Evolutionary conservation across 2,888 invertebrate genomes (phyloP).

Genomic region (Dorcus parallelipipedus): DNA sequence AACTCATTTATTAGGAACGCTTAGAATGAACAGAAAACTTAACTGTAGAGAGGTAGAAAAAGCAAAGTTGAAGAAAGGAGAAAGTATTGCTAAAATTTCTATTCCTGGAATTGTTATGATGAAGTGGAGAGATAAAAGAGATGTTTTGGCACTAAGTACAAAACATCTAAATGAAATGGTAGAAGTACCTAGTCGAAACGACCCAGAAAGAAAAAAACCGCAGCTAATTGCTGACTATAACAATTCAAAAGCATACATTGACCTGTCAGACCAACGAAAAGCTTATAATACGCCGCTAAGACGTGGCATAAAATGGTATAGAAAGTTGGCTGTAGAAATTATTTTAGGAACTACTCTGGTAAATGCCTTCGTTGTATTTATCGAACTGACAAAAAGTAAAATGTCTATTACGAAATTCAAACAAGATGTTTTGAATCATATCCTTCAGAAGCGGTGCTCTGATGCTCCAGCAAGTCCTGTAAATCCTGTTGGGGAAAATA

Average conservation of each 20-base stretch:
- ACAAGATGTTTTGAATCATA: too few relatives aligned
- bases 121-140: slow-evolving; percentile 18
- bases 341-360: too few relatives aligned
- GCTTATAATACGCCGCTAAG: slow-evolving; percentile 7
- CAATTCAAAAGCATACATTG: slow-evolving; percentile 16
- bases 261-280: slow-evolving; percentile 17
- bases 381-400: too few relatives aligned
- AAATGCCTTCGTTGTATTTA: too few relatives aligned
- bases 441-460: too few relatives aligned
- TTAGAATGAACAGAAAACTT: slow-evolving; percentile 22
- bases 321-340: too few relatives aligned
- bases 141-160: slow-evolving; percentile 18
- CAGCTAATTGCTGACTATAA: slow-evolving; percentile 17
- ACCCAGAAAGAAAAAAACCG: slow-evolving; percentile 12
- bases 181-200: too few relatives aligned
- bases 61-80: neutral
- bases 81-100: neutral
- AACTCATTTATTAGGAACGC: slow-evolving; percentile 22
- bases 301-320: too few relatives aligned
- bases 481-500: too few relatives aligned
- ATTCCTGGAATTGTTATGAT: neutral
- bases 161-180: neutral
- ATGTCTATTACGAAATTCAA: too few relatives aligned
- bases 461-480: too few relatives aligned
- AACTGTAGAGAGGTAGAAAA: slow-evolving; percentile 19